Conservation (phyloP, 2,888 invertebrate genomes). For the Drosophila conformis region DNA sequence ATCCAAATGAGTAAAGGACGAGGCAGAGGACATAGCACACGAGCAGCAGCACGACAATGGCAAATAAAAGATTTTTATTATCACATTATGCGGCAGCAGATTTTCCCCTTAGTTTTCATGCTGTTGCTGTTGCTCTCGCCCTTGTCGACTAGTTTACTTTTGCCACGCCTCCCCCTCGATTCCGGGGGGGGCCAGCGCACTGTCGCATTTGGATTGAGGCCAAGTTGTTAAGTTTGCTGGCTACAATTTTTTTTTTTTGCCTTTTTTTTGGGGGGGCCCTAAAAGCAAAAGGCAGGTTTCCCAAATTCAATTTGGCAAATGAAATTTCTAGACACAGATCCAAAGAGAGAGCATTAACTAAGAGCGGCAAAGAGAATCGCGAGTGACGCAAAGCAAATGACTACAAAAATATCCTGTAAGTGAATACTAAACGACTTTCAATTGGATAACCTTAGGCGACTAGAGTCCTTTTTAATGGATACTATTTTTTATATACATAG, state of each 20-base stretch:
- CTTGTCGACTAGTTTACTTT: slow-evolving; percentile 47
- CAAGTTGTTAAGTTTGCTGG: slow-evolving; percentile 54
- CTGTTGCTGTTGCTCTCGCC: slow-evolving; percentile 2
- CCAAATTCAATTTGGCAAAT: slow-evolving; percentile 78
- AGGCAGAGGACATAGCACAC: slow-evolving; percentile 5
- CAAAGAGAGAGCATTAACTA: slow-evolving; percentile 34
- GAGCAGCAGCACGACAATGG: slow-evolving; percentile 58
- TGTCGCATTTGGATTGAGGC: slow-evolving; percentile 61
- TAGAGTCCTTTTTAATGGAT: neutral
- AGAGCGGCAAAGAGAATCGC: neutral
- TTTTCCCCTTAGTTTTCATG: slow-evolving; percentile 46
- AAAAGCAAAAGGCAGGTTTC: slow-evolving; percentile 63
- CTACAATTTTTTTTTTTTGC: slow-evolving; percentile 10
- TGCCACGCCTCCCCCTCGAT: slow-evolving; percentile 20
- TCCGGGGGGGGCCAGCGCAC: neutral
- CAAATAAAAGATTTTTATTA: slow-evolving; percentile 80
- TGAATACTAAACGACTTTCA: neutral
- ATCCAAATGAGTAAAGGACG: slow-evolving; percentile 43
- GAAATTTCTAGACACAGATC: slow-evolving; percentile 62
- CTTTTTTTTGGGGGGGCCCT: slow-evolving; percentile 8
- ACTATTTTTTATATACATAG: neutral
- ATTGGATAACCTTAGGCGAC: neutral
- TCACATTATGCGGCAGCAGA: slow-evolving; percentile 79
- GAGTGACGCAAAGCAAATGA: neutral
- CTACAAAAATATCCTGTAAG: slow-evolving; percentile 24